Evolutionary conservation across 2,888 invertebrate genomes (phyloP).

Genomic region (Pterobdella sp.): DNA sequence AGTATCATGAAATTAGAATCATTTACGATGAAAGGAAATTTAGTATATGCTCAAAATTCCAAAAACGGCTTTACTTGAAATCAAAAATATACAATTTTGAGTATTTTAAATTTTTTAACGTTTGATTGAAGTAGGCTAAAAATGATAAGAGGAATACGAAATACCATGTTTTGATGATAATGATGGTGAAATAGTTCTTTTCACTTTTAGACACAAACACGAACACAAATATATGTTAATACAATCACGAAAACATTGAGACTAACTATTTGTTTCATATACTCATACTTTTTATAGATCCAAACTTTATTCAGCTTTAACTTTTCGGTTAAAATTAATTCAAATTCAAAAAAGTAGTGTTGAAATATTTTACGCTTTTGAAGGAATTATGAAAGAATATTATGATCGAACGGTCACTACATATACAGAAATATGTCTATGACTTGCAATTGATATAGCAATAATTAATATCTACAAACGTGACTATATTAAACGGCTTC

Average conservation of each 20-base stretch:
- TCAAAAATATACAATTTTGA: too few species aligned
- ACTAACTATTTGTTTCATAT: neutral
- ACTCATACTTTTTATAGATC: neutral
- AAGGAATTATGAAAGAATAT: neutral
- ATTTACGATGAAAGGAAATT: too few species aligned
- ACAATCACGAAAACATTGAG: neutral
- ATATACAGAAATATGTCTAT: neutral
- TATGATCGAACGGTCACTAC: neutral
- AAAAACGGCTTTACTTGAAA: too few species aligned
- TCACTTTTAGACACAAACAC: neutral
- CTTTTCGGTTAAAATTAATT: too few species aligned
- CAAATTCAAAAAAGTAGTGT: too few species aligned
- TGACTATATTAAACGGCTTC: constrained; percentile 15
- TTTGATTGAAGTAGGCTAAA: neutral
- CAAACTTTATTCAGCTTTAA: too few species aligned
- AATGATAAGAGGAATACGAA: neutral
- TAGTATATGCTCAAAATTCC: too few species aligned
- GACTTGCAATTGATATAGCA: neutral
- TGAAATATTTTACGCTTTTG: neutral
- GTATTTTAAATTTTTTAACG: neutral
- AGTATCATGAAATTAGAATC: too few species aligned
- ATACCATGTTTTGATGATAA: neutral
- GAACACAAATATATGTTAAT: neutral
- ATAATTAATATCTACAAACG: neutral
- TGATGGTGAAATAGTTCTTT: neutral